Percentiles rank a stretch among this genome's conserved stretches.
phyloP scores from a whole-genome alignment of 2,888 invertebrate genomes.

The Torymus texanus region DNA sequence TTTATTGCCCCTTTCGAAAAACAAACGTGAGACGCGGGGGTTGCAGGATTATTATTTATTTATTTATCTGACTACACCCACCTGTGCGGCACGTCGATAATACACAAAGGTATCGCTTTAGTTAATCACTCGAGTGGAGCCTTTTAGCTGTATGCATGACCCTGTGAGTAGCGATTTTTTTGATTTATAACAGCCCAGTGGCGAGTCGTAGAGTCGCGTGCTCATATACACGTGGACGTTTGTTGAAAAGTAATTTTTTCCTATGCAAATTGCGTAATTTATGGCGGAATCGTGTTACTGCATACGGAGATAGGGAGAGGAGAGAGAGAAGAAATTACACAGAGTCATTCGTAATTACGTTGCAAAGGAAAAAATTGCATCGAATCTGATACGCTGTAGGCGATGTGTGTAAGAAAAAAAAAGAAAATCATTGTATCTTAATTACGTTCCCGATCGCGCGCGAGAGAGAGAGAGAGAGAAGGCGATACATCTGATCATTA shows the following conservation, averaged over 20 bases:
- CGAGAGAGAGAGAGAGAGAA: too few relatives aligned
- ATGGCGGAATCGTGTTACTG: neutral
- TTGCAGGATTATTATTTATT: conserved; percentile 1
- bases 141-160: neutral
- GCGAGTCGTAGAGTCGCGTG: neutral
- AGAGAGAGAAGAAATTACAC: too few relatives aligned
- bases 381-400: neutral
- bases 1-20: conserved; percentile 26
- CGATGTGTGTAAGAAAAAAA: neutral
- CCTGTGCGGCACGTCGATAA: too few relatives aligned
- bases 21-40: neutral
- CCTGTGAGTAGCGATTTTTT: neutral
- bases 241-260: neutral
- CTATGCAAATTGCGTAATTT: conserved; percentile 15
- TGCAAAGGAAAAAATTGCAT: conserved; percentile 16
- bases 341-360: conserved; percentile 4
- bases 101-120: conserved; percentile 6
- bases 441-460: neutral
- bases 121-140: neutral
- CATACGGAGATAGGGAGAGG: too few relatives aligned
- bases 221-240: neutral
- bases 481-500: neutral
- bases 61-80: neutral
- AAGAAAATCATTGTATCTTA: neutral
- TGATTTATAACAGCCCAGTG: neutral